Percentiles rank a stretch among this genome's conserved stretches.
Conservation (phyloP, 2,888 invertebrate species). For the Eurois occulta region DNA sequence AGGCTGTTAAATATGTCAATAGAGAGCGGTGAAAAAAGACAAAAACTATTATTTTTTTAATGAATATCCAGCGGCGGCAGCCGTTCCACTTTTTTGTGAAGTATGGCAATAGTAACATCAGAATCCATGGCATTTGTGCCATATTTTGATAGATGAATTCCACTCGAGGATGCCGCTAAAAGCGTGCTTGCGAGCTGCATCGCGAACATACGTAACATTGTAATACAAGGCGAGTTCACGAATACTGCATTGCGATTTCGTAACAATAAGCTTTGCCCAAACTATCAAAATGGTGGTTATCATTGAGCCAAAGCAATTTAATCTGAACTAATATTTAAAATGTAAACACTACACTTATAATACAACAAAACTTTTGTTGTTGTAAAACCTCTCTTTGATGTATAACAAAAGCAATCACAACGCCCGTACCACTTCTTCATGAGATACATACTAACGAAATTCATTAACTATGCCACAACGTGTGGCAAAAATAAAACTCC, state of each 20-base stretch:
- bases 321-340: neutral
- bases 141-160: conserved; percentile 40
- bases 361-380: neutral
- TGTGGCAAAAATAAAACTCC: conserved; percentile 24
- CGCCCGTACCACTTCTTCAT: conserved; percentile 1
- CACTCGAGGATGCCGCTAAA: conserved; percentile 37
- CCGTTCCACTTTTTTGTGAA: conserved; percentile 1
- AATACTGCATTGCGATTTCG: conserved; percentile 70
- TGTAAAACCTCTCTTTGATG: neutral
- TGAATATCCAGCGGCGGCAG: neutral
- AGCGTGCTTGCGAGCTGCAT: conserved; percentile 57
- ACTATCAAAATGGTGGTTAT: conserved; percentile 26
- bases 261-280: conserved; percentile 42
- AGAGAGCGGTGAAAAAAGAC: neutral
- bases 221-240: conserved; percentile 56
- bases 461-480: conserved; percentile 1
- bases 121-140: conserved; percentile 25
- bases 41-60: neutral
- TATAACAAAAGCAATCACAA: neutral
- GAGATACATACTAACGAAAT: conserved; percentile 12
- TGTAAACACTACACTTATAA: conserved; percentile 1
- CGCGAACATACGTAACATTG: conserved; percentile 50
- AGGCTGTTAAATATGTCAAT: neutral
- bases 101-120: conserved; percentile 4
- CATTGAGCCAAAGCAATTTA: conserved; percentile 39